Evolutionary conservation across 2,888 invertebrate species (phyloP).

Genomic region (Chesias legatella): DNA sequence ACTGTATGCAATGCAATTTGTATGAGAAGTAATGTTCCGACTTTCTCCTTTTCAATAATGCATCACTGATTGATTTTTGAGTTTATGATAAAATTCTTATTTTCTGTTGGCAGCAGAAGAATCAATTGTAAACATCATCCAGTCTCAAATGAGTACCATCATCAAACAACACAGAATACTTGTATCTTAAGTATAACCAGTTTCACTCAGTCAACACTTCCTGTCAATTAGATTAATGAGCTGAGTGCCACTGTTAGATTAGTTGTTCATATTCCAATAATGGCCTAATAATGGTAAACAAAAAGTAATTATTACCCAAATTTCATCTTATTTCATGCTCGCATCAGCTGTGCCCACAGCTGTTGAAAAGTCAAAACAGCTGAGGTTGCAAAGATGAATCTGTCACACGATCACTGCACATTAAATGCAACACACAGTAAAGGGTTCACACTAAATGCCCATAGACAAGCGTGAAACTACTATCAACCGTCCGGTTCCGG

Average conservation of each 20-base stretch:
- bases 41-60: conserved; percentile 36
- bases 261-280: too few relatives aligned
- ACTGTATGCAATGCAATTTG: conserved; percentile 1
- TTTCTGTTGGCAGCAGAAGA: too few relatives aligned
- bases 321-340: conserved; percentile 79
- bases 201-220: conserved; percentile 13
- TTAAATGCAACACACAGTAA: conserved; percentile 57
- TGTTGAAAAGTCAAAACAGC: conserved; percentile 44
- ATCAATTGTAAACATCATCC: too few relatives aligned
- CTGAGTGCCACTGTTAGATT: not conserved
- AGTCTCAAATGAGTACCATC: not conserved
- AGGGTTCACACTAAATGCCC: conserved; percentile 69
- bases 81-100: too few relatives aligned
- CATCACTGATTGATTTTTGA: not conserved
- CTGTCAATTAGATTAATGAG: conserved; percentile 18
- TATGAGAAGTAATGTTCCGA: conserved; percentile 30
- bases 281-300: conserved; percentile 9
- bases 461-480: conserved; percentile 44
- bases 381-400: conserved; percentile 34
- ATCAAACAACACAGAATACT: conserved; percentile 1
- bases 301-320: conserved; percentile 57
- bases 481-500: conserved; percentile 46
- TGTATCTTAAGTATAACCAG: conserved; percentile 12
- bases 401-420: conserved; percentile 50
- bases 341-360: conserved; percentile 56